phyloP scores from a whole-genome alignment of 2,113 vertebrate species.

The Theristicus caerulescens region DNA sequence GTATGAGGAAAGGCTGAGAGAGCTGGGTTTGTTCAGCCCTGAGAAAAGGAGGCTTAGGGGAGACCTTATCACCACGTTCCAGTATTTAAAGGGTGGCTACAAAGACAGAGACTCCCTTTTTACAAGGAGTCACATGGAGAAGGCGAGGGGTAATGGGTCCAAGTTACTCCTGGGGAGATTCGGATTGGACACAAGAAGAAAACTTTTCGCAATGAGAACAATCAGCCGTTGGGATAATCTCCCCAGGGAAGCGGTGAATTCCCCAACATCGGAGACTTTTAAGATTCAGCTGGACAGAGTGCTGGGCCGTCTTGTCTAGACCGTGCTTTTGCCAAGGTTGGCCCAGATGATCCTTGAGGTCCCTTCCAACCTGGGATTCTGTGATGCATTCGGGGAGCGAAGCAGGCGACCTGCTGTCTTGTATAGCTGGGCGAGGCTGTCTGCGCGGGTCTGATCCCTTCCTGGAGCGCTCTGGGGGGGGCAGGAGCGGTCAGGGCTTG shows the following conservation, averaged over 20 bases:
- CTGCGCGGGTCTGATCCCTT: not conserved
- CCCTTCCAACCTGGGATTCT: not conserved
- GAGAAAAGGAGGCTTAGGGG: not conserved
- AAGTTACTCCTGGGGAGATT: too few species aligned
- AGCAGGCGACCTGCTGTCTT: accelerated
- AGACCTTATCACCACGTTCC: too few species aligned
- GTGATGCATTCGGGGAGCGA: not conserved
- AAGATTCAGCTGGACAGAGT: not conserved
- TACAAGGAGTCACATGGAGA: not conserved
- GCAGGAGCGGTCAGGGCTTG: not conserved
- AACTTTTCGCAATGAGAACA: not conserved
- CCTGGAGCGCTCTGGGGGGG: not conserved
- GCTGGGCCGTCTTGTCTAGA: not conserved
- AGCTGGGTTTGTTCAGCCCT: not conserved
- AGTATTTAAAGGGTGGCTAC: not conserved
- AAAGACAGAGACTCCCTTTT: not conserved
- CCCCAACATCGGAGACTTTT: not conserved
- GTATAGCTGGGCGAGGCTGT: not conserved
- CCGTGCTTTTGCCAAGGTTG: not conserved
- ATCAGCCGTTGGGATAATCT: not conserved
- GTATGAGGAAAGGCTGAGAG: not conserved
- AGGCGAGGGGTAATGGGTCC: not conserved
- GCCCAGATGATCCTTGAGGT: not conserved
- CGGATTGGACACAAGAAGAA: too few species aligned
- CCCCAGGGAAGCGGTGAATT: not conserved